Conservation (phyloP, 2,113 vertebrate species). For the human (Homo sapiens) region GRCh38 chrY:16977501-16978000, state of each 20-base stretch:
- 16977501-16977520: too few species aligned
- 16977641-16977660: rapidly evolving
- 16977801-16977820: rapidly evolving
- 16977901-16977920: too few species aligned
- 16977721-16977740: not conserved
- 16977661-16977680: rapidly evolving
- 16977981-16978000: not conserved
- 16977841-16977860: not conserved
- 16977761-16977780: rapidly evolving
- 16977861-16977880: not conserved
- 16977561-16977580: too few species aligned
- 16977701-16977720: rapidly evolving
- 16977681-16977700: rapidly evolving
- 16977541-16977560: too few species aligned
- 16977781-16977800: rapidly evolving
- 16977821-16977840: not conserved
- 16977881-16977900: not conserved
- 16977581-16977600: too few species aligned
- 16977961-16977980: not conserved
- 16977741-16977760: too few species aligned
- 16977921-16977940: not conserved
- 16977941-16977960: not conserved
- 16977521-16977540: too few species aligned
- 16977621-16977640: too few species aligned
- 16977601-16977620: too few species aligned